Conservation (phyloP, 2,888 invertebrate species). For the Proisotoma minuta region DNA sequence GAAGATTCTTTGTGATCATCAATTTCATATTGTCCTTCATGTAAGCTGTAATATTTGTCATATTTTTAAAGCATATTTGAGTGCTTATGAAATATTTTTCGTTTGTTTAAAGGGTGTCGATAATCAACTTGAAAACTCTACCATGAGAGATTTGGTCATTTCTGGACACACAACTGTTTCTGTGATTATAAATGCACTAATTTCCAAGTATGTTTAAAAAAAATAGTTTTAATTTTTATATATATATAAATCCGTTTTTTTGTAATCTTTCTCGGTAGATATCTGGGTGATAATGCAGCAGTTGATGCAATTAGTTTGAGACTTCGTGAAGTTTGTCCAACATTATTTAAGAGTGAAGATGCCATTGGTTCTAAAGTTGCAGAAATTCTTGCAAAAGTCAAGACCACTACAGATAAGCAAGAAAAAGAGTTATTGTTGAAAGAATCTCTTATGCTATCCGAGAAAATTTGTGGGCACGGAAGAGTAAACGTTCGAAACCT, state of each 20-base stretch:
- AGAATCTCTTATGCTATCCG: slow-evolving; percentile 43
- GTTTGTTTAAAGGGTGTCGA: slow-evolving; percentile 55
- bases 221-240: background rate
- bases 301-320: slow-evolving; percentile 85
- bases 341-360: slow-evolving; percentile 89
- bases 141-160: slow-evolving; percentile 69
- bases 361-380: slow-evolving; percentile 88
- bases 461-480: slow-evolving; percentile 45
- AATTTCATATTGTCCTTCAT: slow-evolving; percentile 67
- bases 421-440: slow-evolving; percentile 42
- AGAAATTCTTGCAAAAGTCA: slow-evolving; percentile 44
- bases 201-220: slow-evolving; percentile 60
- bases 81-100: background rate
- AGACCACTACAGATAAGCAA: slow-evolving; percentile 28
- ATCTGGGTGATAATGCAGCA: slow-evolving; percentile 90
- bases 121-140: slow-evolving; percentile 57
- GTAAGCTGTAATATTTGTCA: slow-evolving; percentile 19
- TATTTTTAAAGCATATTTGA: background rate
- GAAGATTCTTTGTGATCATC: slow-evolving; percentile 88
- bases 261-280: slow-evolving; percentile 54
- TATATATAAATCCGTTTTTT: background rate
- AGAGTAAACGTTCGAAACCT: slow-evolving; percentile 42
- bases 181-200: slow-evolving; percentile 73
- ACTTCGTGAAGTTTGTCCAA: slow-evolving; percentile 85
- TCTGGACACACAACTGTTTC: slow-evolving; percentile 72